A percentile compares a stretch with the other conserved stretches of the same genome.
These are phyloP conservation scores for Elaphurus davidianus DNA, from an alignment of 2,113 vertebrate species.

Conservation along the genomic window DNA sequence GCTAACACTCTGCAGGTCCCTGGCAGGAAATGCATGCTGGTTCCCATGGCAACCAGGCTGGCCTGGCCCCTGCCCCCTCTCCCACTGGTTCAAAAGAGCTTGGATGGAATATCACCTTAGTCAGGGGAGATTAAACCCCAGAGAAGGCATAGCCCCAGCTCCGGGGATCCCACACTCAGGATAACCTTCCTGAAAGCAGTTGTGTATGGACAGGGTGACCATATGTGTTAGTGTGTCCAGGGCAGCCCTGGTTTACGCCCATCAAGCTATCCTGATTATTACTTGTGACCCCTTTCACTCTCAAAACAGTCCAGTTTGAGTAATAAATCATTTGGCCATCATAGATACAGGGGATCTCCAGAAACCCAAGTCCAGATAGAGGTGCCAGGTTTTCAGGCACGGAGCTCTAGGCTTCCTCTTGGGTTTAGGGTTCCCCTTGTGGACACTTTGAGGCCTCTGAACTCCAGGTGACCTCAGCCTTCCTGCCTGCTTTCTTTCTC, in stretches of 20 bases:
- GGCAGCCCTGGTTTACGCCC: not conserved
- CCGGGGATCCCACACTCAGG: not conserved
- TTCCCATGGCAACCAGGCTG: constrained; percentile 71
- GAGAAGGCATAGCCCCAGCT: not conserved
- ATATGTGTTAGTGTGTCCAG: not conserved
- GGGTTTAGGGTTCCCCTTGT: not conserved
- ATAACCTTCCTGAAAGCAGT: not conserved
- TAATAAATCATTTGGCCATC: not conserved
- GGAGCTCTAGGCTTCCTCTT: not conserved
- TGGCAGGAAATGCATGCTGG: constrained; percentile 71
- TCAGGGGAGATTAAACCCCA: not conserved
- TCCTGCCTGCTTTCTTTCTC: not conserved
- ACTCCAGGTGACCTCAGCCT: constrained; percentile 54
- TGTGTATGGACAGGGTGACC: not conserved
- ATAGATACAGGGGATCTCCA: not conserved
- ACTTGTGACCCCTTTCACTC: not conserved
- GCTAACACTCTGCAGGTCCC: constrained; percentile 71
- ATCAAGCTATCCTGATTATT: not conserved
- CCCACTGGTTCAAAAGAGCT: constrained; percentile 47
- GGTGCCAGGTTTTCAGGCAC: not conserved
- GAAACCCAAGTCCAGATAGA: not conserved
- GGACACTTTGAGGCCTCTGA: constrained; percentile 43
- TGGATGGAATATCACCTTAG: constrained; percentile 56
- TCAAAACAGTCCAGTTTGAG: not conserved
- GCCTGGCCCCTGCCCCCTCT: constrained; percentile 68